Evolutionary conservation across 2,797 vertebrate species (phyloP), one percentile per base, ranked within the genome.

Genomic region (Hyperoplus immaculatus): DNA sequence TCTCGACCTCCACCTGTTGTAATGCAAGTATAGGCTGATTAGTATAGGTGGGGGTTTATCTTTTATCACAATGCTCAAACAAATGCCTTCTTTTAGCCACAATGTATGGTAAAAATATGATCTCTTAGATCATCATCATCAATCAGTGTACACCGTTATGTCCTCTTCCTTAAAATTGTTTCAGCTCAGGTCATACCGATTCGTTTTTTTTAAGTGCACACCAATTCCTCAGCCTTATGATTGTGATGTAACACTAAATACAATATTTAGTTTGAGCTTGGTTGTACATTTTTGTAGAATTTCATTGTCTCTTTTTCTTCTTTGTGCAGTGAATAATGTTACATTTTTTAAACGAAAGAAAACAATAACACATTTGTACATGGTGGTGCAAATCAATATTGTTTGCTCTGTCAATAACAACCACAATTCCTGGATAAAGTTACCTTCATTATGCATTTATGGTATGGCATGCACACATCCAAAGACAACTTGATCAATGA

Each of bases 41-140:
- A 18, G 2, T 43, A 88, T 78, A 73, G 60, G 75, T 85, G 86
- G 72, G 78, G 70, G 76, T 85, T 86, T 3, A 73, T 72, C 15
- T 18, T n/a, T 45, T 43, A 72, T 68, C 54, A 60, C 16, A 18
- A 70, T 68, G 45, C 57, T 51, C 42, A 47, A 71, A 76, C 59
- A 81, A 43, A 88, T 83, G 84, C 77, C 63, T 82, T 29, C 21
- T 18, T 80, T 42, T 70, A 69, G 57, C 15, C 43, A n/a, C 62
- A 42, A 67, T 64, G 42, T 69, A 49, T 77, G 57, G 63, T 29
- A 60, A 50, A 78, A 81, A 80, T 66, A 82, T 79, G 72, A 82
- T 88, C 75, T 82, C 69, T 84, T 72, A 80, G 57, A 74, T 79
- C 64, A 80, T 56, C 8, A 74, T 69, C 66, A 71, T 15, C 29